A percentile compares a stretch with the other conserved stretches of the same genome.
Evolutionary conservation across 2,888 invertebrate genomes (phyloP).

Genomic region (Glomeris marginata): DNA sequence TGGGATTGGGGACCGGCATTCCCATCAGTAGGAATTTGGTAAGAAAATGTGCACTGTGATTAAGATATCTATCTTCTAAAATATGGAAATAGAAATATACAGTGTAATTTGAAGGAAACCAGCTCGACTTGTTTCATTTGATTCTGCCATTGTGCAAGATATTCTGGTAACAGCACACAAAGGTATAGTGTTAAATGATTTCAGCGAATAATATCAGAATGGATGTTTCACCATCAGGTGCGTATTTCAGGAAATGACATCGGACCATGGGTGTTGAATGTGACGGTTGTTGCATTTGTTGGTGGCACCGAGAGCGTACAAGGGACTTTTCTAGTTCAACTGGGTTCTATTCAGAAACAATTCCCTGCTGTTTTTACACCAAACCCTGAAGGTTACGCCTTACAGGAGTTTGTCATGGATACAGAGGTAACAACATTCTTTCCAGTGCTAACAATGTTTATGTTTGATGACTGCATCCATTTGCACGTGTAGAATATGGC

Average conservation of each 20-base stretch:
- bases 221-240: not conserved
- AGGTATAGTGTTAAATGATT: not conserved
- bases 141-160: slow-evolving; percentile 46
- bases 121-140: slow-evolving; percentile 47
- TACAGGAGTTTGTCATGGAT: no score
- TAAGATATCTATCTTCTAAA: no score
- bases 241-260: not conserved
- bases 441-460: no score
- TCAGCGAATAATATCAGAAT: not conserved
- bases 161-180: slow-evolving; percentile 32
- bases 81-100: not conserved
- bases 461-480: no score
- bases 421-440: no score
- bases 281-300: no score
- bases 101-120: slow-evolving; percentile 43
- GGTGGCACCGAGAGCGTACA: no score
- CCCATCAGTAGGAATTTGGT: slow-evolving; percentile 88
- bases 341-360: not conserved
- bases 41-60: no score
- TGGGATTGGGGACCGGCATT: slow-evolving; percentile 98
- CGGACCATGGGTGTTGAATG: no score
- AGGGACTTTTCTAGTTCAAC: no score
- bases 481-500: slow-evolving; percentile 21
- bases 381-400: no score
- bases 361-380: no score